Percentiles rank a stretch among this genome's conserved stretches.
Conservation (phyloP, 1,140 invertebrate genomes). For the Glomeris maerens region DNA sequence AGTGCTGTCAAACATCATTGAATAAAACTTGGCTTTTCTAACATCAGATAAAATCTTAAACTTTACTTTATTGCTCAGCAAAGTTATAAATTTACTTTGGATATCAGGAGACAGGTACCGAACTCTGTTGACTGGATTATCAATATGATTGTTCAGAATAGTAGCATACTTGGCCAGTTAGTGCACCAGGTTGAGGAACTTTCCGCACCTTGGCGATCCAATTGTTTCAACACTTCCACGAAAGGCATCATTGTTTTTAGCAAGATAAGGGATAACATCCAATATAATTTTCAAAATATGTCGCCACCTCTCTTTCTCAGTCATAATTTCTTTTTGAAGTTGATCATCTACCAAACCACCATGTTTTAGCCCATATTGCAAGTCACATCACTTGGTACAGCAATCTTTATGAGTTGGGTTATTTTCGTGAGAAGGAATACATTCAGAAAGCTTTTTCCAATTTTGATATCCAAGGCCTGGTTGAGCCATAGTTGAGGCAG, state of each 20-base stretch:
- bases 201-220: constrained; percentile 4
- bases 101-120: constrained; percentile 11
- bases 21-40: constrained; percentile 13
- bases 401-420: background rate
- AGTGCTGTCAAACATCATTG: constrained; percentile 15
- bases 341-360: background rate
- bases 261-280: background rate
- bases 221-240: background rate
- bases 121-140: background rate
- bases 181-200: constrained; percentile 13
- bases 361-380: background rate
- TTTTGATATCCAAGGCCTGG: too few relatives aligned
- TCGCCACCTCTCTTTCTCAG: background rate
- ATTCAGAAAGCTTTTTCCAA: too few relatives aligned
- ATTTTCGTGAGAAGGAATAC: background rate
- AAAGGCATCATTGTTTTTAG: background rate
- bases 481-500: too few relatives aligned
- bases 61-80: constrained; percentile 10
- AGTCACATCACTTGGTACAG: background rate
- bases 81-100: constrained; percentile 14
- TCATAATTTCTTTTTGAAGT: background rate
- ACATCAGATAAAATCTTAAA: constrained; percentile 9
- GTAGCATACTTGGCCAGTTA: constrained; percentile 14
- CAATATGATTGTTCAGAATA: constrained; percentile 12
- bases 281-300: background rate